Evolutionary conservation across 2,888 invertebrate species (phyloP).

Genomic region (Lepetodrilus schrolli): DNA sequence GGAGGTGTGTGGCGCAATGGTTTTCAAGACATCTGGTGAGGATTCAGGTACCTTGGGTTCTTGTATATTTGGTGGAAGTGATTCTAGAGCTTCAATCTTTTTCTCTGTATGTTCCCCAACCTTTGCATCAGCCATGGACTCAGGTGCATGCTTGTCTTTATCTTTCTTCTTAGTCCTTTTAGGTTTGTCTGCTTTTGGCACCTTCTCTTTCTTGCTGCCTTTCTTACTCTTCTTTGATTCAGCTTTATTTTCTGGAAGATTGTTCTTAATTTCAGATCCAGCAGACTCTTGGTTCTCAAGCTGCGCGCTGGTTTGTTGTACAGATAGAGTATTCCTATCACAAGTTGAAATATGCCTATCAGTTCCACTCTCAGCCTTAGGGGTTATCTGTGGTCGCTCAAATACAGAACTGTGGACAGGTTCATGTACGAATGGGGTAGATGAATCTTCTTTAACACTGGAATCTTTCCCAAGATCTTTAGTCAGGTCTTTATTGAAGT

Average conservation of each 20-base stretch:
- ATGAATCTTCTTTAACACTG: neutral
- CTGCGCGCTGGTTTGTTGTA: neutral
- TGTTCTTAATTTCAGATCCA: neutral
- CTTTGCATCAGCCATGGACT: neutral
- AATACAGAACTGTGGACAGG: neutral
- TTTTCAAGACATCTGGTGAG: conserved; percentile 7
- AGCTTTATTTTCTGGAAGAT: neutral
- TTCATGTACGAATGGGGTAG: neutral
- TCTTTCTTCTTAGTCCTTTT: conserved; percentile 34
- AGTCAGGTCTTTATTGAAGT: neutral
- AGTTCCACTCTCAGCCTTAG: neutral
- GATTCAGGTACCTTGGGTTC: neutral
- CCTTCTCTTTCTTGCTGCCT: conserved; percentile 31
- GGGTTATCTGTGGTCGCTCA: neutral
- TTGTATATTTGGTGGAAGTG: neutral
- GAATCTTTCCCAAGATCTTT: neutral
- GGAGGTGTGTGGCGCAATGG: neutral
- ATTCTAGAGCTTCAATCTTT: neutral
- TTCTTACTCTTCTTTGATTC: conserved; percentile 38
- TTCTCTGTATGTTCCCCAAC: neutral
- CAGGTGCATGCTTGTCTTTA: conserved; percentile 26
- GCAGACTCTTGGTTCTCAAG: neutral
- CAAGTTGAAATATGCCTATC: too few relatives aligned
- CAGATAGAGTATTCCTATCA: neutral
- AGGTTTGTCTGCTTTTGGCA: neutral